Conservation (phyloP, 2,797 vertebrate genomes). For the Acrocephalus scirpaceus region DNA sequence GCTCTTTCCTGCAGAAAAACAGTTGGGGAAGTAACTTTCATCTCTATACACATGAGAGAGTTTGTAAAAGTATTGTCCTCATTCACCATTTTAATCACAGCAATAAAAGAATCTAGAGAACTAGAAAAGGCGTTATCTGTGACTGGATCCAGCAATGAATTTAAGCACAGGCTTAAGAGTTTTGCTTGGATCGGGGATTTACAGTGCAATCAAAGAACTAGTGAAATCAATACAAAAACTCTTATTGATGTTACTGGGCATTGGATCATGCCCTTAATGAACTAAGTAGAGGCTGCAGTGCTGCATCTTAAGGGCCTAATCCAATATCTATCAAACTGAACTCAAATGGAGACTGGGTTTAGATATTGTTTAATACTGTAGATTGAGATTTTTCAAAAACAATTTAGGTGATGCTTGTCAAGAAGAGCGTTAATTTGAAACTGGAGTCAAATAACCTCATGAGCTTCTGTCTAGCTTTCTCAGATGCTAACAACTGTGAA, state of each 20-base stretch:
- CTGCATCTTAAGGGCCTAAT: not conserved
- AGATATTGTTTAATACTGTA: not conserved
- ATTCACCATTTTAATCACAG: conserved; percentile 30
- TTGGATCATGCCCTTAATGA: conserved; percentile 49
- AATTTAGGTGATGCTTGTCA: not conserved
- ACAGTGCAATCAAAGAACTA: conserved; percentile 11
- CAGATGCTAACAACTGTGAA: not conserved
- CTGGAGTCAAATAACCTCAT: not conserved
- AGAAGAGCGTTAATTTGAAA: not conserved
- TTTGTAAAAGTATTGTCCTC: conserved; percentile 5
- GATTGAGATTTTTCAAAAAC: not conserved
- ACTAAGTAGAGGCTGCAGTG: not conserved
- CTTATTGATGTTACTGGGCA: conserved; percentile 15
- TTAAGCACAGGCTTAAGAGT: conserved; percentile 25
- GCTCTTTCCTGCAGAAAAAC: not conserved
- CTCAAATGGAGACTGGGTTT: not conserved
- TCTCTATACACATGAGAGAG: not conserved
- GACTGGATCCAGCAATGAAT: conserved; percentile 3
- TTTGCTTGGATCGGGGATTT: not conserved
- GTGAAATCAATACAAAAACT: conserved; percentile 48
- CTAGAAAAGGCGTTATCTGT: not conserved
- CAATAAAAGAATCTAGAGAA: not conserved
- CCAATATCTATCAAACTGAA: not conserved
- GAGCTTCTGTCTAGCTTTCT: not conserved
- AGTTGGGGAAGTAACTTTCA: conserved; percentile 8